Evolutionary conservation across 2,113 vertebrate species (phyloP).

Genomic region (Chinchilla lanigera): DNA sequence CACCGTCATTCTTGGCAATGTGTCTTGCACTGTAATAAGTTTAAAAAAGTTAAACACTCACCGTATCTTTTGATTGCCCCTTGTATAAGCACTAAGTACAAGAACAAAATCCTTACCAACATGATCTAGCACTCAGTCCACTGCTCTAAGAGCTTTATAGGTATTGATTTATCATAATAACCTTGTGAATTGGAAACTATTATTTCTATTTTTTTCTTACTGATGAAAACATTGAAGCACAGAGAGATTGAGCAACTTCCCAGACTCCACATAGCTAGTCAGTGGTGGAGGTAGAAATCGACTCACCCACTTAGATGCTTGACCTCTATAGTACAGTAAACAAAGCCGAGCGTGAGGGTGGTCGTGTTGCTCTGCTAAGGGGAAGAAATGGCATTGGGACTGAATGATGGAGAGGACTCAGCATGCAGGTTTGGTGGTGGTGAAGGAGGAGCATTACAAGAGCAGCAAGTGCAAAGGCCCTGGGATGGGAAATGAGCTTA

Average conservation of each 20-base stretch:
- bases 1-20: background rate
- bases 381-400: background rate
- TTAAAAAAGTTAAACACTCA: background rate
- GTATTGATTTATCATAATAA: background rate
- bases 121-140: background rate
- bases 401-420: background rate
- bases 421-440: background rate
- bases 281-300: background rate
- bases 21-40: background rate
- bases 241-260: background rate
- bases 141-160: background rate
- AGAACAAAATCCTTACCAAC: background rate
- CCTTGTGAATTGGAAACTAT: background rate
- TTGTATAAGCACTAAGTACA: background rate
- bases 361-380: background rate
- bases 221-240: background rate
- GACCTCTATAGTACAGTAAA: background rate
- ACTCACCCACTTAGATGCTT: background rate
- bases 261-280: background rate
- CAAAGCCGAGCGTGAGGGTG: background rate
- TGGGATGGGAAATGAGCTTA: background rate
- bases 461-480: background rate
- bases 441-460: background rate
- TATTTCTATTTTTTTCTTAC: slow-evolving; percentile 12
- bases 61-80: background rate